phyloP scores from a whole-genome alignment of 2,888 invertebrate species.

The Pristionchus exspectatus region DNA sequence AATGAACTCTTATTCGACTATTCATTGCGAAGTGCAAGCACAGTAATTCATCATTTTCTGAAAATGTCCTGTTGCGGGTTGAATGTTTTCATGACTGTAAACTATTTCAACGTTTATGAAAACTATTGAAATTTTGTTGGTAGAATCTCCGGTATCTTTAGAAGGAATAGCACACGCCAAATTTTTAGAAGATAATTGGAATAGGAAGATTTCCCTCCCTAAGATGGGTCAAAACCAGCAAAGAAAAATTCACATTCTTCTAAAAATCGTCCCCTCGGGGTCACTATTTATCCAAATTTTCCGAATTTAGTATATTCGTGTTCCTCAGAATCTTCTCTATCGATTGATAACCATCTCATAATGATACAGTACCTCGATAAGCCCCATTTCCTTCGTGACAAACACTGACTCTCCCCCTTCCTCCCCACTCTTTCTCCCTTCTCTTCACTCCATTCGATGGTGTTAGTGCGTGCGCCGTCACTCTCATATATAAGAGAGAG shows the following conservation, averaged over 20 bases:
- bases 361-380: neutral
- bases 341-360: constrained; percentile 15
- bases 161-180: neutral
- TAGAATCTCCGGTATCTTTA: neutral
- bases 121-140: neutral
- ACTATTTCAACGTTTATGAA: neutral
- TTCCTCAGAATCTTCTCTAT: constrained; percentile 12
- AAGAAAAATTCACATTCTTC: neutral
- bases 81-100: neutral
- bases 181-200: neutral
- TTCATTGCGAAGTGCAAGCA: neutral
- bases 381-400: neutral
- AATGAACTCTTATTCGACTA: constrained; percentile 27
- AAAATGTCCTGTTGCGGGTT: constrained; percentile 37
- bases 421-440: neutral
- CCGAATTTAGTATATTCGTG: neutral
- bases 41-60: neutral
- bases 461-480: constrained; percentile 1
- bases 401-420: neutral
- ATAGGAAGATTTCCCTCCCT: neutral
- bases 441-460: neutral
- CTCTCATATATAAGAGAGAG: constrained; percentile 27
- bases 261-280: neutral
- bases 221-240: neutral
- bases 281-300: too few relatives aligned